Conservation (phyloP, 1,140 invertebrate genomes). For the Acyrthosiphon pisum region DNA sequence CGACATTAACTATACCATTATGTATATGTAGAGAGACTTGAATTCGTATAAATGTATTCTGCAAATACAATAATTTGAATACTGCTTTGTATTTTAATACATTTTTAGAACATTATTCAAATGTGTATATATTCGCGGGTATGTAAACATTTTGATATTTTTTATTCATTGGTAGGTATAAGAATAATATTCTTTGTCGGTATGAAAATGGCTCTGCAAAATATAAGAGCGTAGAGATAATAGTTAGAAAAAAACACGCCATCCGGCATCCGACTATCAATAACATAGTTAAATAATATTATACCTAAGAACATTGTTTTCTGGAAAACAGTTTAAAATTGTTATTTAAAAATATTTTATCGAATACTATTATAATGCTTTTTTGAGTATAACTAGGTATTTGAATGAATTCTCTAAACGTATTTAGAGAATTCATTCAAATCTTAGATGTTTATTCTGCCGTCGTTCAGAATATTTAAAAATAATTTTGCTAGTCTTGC, state of each 20-base stretch:
- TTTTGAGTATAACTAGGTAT: neutral
- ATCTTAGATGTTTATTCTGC: neutral
- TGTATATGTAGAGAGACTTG: neutral
- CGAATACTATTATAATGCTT: too few species aligned
- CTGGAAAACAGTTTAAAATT: neutral
- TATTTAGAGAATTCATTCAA: too few species aligned
- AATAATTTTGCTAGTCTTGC: too few species aligned
- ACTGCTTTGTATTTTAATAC: constrained; percentile 16
- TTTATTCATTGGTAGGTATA: neutral
- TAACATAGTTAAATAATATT: neutral
- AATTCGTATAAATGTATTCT: constrained; percentile 9
- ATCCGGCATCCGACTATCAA: too few species aligned
- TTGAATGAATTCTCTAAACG: neutral
- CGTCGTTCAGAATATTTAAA: neutral
- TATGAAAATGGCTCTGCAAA: neutral
- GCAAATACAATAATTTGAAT: constrained; percentile 15
- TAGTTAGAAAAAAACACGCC: neutral
- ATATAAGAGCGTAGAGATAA: neutral
- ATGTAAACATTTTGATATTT: neutral
- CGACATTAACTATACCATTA: neutral
- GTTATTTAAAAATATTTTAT: neutral
- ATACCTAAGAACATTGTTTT: neutral
- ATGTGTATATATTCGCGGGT: neutral
- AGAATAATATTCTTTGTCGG: neutral
- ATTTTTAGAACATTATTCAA: constrained; percentile 18